Evolutionary conservation across 1,140 invertebrate genomes (phyloP).

Genomic region (Globodera ellingtonae): DNA sequence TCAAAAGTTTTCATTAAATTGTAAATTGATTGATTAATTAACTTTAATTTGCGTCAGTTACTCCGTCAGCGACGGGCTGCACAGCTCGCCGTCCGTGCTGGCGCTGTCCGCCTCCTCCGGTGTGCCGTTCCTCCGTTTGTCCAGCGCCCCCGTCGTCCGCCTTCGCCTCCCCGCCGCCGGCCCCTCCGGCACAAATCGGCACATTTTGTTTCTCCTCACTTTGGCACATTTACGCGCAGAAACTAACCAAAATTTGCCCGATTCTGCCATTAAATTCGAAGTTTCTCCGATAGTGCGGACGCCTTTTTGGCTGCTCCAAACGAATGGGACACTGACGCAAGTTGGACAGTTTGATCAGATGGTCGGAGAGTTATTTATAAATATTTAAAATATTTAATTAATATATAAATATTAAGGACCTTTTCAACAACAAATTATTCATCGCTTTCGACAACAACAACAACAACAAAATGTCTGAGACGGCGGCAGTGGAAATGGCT

Average conservation of each 20-base stretch:
- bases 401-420: slow-evolving; percentile 7
- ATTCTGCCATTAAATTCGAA: slow-evolving; percentile 19
- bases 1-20: neutral
- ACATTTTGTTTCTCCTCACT: slow-evolving; percentile 10
- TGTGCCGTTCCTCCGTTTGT: slow-evolving; percentile 4
- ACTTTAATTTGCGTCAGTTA: slow-evolving; percentile 42
- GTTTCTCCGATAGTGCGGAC: neutral
- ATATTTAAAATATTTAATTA: neutral
- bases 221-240: slow-evolving; percentile 19
- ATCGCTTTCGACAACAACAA: slow-evolving; percentile 16
- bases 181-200: neutral
- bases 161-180: neutral
- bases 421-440: slow-evolving; percentile 18
- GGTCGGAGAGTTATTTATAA: neutral
- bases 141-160: neutral
- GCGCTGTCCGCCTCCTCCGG: slow-evolving; percentile 8
- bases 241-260: slow-evolving; percentile 22
- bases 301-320: slow-evolving; percentile 12
- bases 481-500: neutral
- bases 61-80: slow-evolving; percentile 57
- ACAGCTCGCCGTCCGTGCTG: slow-evolving; percentile 38
- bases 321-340: slow-evolving; percentile 15
- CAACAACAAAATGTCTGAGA: neutral
- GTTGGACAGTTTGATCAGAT: slow-evolving; percentile 10
- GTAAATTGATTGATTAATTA: neutral